Percentiles rank a stretch among this genome's conserved stretches.
phyloP scores from a whole-genome alignment of 2,797 vertebrate genomes.

The Sarcophilus harrisii region DNA sequence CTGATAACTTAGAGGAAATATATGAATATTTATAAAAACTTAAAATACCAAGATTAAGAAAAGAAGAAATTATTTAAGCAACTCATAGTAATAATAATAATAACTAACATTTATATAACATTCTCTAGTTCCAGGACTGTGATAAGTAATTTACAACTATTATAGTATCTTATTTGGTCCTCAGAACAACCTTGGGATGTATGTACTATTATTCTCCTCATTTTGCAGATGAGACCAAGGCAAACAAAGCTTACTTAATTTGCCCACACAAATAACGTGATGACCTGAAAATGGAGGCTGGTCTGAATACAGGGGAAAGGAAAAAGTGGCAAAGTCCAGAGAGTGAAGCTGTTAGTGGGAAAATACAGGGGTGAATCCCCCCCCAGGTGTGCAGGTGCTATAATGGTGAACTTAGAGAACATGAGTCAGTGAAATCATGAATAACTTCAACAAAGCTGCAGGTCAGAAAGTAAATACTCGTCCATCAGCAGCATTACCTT shows the following conservation, averaged over 20 bases:
- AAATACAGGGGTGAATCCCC: neutral
- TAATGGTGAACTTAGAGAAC: neutral
- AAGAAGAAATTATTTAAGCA: neutral
- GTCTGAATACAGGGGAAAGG: too few species aligned
- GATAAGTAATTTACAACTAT: too few species aligned
- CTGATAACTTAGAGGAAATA: neutral
- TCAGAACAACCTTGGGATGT: too few species aligned
- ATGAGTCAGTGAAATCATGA: neutral
- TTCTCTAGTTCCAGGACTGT: too few species aligned
- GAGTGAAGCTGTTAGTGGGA: neutral
- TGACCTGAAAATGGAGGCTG: neutral
- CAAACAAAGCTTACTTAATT: too few species aligned
- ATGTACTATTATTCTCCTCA: neutral
- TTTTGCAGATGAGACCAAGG: neutral
- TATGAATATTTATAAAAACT: neutral
- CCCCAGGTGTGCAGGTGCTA: neutral
- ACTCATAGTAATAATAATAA: neutral
- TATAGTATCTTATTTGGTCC: too few species aligned
- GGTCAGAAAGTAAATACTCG: neutral
- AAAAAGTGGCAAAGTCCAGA: neutral
- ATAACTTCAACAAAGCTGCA: neutral
- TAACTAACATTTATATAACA: neutral
- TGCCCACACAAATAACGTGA: too few species aligned
- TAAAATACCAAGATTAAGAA: neutral
- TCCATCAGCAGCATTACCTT: neutral